phyloP scores from a whole-genome alignment of 2,797 vertebrate genomes.

The Danio albolineatus region DNA sequence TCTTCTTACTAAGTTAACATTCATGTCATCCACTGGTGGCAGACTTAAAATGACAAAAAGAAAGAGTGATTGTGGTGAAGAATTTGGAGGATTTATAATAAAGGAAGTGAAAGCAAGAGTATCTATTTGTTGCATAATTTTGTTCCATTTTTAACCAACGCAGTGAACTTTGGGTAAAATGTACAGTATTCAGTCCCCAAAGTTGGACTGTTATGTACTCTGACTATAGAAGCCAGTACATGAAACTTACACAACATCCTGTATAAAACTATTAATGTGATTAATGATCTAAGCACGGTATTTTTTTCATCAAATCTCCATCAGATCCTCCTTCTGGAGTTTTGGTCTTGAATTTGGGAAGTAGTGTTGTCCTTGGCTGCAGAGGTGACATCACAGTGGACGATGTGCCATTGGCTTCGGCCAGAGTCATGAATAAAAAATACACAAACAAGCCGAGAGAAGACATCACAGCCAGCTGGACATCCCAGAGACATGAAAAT shows the following conservation, averaged over 20 bases:
- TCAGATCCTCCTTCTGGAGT: constrained; percentile 71
- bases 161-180: constrained; percentile 51
- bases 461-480: not conserved
- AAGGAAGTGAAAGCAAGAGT: constrained; percentile 61
- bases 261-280: not conserved
- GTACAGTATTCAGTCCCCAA: not conserved
- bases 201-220: not conserved
- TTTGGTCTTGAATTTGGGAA: constrained; percentile 68
- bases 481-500: not conserved
- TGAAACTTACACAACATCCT: not conserved
- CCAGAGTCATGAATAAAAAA: constrained; percentile 40
- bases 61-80: constrained; percentile 1
- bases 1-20: not conserved
- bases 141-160: constrained; percentile 53
- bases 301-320: not conserved
- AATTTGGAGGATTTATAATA: constrained; percentile 21
- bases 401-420: constrained; percentile 55
- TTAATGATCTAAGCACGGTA: not conserved
- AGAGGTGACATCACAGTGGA: constrained; percentile 69
- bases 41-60: not conserved
- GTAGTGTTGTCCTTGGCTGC: constrained; percentile 72
- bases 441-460: constrained; percentile 10
- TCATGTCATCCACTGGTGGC: not conserved
- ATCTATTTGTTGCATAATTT: constrained; percentile 51
- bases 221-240: not conserved